Evolutionary conservation across 2,888 invertebrate species (phyloP).

Genomic region (Aphidoletes aphidimyza): DNA sequence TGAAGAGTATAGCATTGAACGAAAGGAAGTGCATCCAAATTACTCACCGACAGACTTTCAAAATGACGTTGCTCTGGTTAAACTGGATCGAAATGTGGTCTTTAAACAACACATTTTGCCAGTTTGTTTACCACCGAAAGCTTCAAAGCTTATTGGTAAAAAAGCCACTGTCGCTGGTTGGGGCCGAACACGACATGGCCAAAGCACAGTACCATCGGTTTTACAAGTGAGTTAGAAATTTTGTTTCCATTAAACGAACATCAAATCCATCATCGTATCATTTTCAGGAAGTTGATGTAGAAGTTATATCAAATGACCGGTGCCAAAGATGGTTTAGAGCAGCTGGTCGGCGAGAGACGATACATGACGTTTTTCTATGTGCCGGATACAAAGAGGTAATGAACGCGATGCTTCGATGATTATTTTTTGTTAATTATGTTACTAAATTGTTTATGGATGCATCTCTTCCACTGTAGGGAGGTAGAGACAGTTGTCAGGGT

Average conservation of each 20-base stretch:
- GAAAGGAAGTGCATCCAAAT: constrained; percentile 90
- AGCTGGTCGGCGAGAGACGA: constrained; percentile 89
- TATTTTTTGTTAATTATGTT: neutral
- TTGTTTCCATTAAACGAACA: neutral
- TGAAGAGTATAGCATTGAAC: constrained; percentile 88
- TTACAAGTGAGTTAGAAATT: constrained; percentile 70
- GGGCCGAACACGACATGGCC: constrained; percentile 90
- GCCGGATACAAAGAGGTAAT: constrained; percentile 90
- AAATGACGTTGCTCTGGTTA: constrained; percentile 87
- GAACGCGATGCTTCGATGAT: neutral
- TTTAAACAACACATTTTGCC: constrained; percentile 94
- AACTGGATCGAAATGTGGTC: constrained; percentile 81
- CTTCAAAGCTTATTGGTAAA: constrained; percentile 83
- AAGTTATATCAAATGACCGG: constrained; percentile 88
- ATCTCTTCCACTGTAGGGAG: constrained; percentile 70
- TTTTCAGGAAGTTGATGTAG: constrained; percentile 79
- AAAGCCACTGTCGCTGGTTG: constrained; percentile 93
- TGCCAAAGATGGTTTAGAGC: constrained; percentile 94
- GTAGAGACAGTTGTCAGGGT: constrained; percentile 79
- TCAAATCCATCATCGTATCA: neutral
- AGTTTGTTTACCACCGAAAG: constrained; percentile 85
- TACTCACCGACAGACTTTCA: constrained; percentile 92
- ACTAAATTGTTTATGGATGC: neutral
- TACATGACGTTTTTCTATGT: constrained; percentile 91
- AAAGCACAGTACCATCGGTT: constrained; percentile 86